These are phyloP conservation scores for Chydorus sphaericus DNA, from an alignment of 2,888 invertebrate genomes.

Conservation along the genomic window DNA sequence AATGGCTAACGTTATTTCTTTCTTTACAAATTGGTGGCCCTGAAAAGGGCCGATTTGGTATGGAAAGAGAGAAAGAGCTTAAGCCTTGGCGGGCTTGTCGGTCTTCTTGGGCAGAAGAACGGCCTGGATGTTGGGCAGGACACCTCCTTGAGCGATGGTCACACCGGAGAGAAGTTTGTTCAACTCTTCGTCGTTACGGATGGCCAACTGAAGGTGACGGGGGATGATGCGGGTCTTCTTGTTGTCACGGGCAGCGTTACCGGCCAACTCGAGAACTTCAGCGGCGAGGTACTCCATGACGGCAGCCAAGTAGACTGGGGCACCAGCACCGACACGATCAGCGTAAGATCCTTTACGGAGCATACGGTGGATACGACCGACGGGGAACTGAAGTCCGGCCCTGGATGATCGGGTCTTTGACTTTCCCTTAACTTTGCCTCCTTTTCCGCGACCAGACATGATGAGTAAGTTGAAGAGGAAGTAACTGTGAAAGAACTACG, in stretches of 20 bases:
- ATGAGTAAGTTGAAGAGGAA: too few relatives aligned
- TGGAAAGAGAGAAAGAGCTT: too few relatives aligned
- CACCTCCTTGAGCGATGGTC: slow-evolving; percentile 39
- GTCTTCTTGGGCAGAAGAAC: too few relatives aligned
- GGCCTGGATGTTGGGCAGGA: slow-evolving; percentile 37
- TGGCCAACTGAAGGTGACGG: slow-evolving; percentile 31
- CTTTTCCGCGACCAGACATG: too few relatives aligned
- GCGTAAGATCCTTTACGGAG: slow-evolving; percentile 41
- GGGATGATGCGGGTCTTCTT: slow-evolving; percentile 33
- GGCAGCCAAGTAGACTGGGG: slow-evolving; percentile 28
- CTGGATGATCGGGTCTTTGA: too few relatives aligned
- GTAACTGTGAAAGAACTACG: too few relatives aligned
- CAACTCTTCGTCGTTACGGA: slow-evolving; percentile 34
- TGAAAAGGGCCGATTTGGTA: too few relatives aligned
- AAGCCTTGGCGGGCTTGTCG: too few relatives aligned
- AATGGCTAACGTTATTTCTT: too few relatives aligned
- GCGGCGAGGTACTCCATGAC: slow-evolving; percentile 35
- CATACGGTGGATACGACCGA: slow-evolving; percentile 25
- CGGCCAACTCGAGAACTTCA: slow-evolving; percentile 33
- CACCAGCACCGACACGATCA: slow-evolving; percentile 30
- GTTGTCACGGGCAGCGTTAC: slow-evolving; percentile 33
- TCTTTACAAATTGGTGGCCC: too few relatives aligned
- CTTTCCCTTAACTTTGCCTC: too few relatives aligned
- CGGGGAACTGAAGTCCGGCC: slow-evolving; percentile 26
- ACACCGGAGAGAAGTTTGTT: slow-evolving; percentile 34